phyloP scores from a whole-genome alignment of 1,140 invertebrate genomes.

The Drosophila mauritiana region DNA sequence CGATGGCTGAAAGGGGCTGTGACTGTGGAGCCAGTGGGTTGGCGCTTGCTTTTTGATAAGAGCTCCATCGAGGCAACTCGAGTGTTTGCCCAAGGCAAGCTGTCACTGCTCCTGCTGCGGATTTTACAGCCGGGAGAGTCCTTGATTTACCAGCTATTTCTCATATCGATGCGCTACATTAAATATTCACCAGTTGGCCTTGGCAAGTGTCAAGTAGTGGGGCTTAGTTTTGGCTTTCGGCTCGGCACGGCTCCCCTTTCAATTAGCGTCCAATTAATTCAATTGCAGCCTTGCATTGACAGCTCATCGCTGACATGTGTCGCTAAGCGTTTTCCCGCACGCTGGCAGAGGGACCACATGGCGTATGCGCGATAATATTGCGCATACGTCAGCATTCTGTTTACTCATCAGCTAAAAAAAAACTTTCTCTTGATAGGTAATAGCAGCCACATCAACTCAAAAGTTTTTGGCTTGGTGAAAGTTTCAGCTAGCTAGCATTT shows the following conservation, averaged over 20 bases:
- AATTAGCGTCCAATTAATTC: slow-evolving; percentile 38
- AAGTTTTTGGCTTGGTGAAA: slow-evolving; percentile 8
- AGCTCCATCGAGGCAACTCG: slow-evolving; percentile 44
- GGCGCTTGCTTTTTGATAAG: slow-evolving; percentile 68
- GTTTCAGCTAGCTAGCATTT: not conserved
- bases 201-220: slow-evolving; percentile 13
- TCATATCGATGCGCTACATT: slow-evolving; percentile 45
- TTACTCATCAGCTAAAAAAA: not conserved
- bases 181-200: slow-evolving; percentile 27
- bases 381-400: slow-evolving; percentile 12
- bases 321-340: not conserved
- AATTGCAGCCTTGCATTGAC: slow-evolving; percentile 13
- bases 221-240: not conserved
- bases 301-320: slow-evolving; percentile 19
- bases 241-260: slow-evolving; percentile 1
- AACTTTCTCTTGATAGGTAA: slow-evolving; percentile 4
- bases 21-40: slow-evolving; percentile 35
- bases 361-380: slow-evolving; percentile 43
- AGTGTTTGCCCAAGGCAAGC: slow-evolving; percentile 68
- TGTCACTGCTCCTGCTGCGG: slow-evolving; percentile 37
- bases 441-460: not conserved
- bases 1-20: not conserved
- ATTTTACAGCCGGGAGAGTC: not conserved
- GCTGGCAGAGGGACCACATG: slow-evolving; percentile 1
- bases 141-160: slow-evolving; percentile 41